Evolutionary conservation across 2,888 invertebrate genomes (phyloP).

Genomic region (Theodoxus fluviatilis): DNA sequence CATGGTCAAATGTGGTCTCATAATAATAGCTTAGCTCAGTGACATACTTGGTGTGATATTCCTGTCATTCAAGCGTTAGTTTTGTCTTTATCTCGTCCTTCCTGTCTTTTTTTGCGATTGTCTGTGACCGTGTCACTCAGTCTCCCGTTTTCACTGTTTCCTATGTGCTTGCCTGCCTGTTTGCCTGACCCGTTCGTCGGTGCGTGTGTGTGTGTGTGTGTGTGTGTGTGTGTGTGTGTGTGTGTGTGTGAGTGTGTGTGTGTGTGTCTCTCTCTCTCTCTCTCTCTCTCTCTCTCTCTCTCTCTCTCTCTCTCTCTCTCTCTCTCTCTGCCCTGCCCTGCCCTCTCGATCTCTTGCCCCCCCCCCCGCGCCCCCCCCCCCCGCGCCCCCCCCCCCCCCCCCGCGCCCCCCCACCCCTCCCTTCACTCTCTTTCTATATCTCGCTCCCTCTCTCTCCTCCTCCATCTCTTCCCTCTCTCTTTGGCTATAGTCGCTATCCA

Average conservation of each 20-base stretch:
- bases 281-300: conserved; percentile 12
- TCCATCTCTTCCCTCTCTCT: conserved; percentile 2
- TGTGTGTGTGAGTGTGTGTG: too few relatives aligned
- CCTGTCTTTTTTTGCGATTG: too few relatives aligned
- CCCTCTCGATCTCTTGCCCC: background rate
- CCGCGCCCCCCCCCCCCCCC: background rate
- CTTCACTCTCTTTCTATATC: conserved; percentile 18
- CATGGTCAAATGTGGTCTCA: too few relatives aligned
- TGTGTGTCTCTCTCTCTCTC: conserved; percentile 22
- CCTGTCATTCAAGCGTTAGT: too few relatives aligned
- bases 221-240: too few relatives aligned
- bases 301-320: conserved; percentile 9
- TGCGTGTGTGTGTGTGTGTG: too few relatives aligned
- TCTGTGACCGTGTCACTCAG: background rate
- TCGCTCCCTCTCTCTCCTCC: conserved; percentile 17
- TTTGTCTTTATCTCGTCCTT: too few relatives aligned
- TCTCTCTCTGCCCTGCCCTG: background rate
- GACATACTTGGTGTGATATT: too few relatives aligned
- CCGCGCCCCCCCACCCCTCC: background rate
- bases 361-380: background rate
- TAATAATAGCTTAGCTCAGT: too few relatives aligned
- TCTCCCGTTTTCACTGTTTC: conserved; percentile 5
- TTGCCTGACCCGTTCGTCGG: too few relatives aligned
- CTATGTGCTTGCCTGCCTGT: background rate
- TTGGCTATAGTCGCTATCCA: too few relatives aligned